These are phyloP conservation scores for Myopa tessellatipennis DNA, from an alignment of 2,888 invertebrate species.

Conservation along the genomic window DNA sequence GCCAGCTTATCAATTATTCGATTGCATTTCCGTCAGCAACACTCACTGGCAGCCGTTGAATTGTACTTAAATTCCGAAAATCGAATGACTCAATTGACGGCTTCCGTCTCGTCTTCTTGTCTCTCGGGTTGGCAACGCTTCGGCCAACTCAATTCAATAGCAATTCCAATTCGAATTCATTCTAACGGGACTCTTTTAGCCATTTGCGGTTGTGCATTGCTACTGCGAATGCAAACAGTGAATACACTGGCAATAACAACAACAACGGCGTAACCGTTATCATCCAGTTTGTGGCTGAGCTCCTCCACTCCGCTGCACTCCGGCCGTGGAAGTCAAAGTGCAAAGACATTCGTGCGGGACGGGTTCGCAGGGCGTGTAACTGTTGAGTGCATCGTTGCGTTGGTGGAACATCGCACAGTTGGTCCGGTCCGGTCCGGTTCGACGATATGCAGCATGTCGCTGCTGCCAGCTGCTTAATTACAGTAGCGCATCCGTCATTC, in stretches of 20 bases:
- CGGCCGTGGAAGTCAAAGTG: neutral
- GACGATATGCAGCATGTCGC: neutral
- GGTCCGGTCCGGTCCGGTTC: too few species aligned
- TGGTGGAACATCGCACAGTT: too few species aligned
- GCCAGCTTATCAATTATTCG: slow-evolving; percentile 35
- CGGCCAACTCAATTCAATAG: slow-evolving; percentile 7
- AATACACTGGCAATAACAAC: slow-evolving; percentile 1
- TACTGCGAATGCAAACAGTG: neutral
- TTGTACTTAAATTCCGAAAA: slow-evolving; percentile 20
- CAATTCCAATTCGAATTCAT: slow-evolving; percentile 23
- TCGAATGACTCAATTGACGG: slow-evolving; percentile 19
- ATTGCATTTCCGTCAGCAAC: slow-evolving; percentile 24
- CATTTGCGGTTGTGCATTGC: slow-evolving; percentile 19
- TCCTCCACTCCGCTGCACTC: neutral
- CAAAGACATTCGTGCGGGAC: neutral
- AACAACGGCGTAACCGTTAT: neutral
- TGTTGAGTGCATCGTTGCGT: neutral
- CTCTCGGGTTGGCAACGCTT: neutral
- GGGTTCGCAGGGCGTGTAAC: neutral
- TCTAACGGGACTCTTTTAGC: slow-evolving; percentile 30
- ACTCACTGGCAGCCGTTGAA: neutral
- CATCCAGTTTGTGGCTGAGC: neutral
- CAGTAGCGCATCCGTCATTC: too few species aligned
- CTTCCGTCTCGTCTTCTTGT: neutral
- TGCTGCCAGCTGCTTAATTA: neutral